phyloP scores from a whole-genome alignment of 2,888 invertebrate species.

The Lysandra coridon region DNA sequence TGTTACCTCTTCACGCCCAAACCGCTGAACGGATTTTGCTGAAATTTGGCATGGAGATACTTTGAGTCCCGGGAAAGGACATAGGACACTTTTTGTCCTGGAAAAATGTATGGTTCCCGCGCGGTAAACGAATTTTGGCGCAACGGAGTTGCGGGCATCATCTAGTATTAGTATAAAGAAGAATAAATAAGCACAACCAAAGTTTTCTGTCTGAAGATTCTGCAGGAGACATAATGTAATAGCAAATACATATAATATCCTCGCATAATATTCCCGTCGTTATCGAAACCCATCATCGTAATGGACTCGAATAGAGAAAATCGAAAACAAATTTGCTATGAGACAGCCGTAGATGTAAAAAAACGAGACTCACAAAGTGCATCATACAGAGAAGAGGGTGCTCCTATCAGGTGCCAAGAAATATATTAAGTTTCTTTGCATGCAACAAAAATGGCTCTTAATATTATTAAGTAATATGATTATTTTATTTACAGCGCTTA shows the following conservation, averaged over 20 bases:
- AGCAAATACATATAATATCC: slow-evolving; percentile 2
- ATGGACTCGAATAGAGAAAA: slow-evolving; percentile 33
- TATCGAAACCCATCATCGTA: slow-evolving; percentile 33
- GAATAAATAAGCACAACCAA: neutral
- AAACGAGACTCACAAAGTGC: neutral
- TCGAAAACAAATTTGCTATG: slow-evolving; percentile 33
- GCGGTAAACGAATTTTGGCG: no score
- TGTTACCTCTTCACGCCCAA: no score
- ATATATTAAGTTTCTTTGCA: no score
- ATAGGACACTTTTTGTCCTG: no score
- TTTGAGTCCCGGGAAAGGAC: no score
- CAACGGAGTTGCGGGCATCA: no score
- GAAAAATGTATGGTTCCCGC: no score
- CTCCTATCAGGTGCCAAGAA: neutral
- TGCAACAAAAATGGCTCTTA: no score
- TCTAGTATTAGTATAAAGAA: neutral
- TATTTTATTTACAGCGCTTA: no score
- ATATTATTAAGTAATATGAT: no score
- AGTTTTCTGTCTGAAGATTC: neutral
- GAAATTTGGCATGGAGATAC: no score
- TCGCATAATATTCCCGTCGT: slow-evolving; percentile 26
- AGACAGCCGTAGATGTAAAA: neutral
- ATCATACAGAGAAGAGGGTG: neutral
- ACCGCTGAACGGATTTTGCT: no score
- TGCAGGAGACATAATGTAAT: neutral